A percentile compares a stretch with the other conserved stretches of the same genome.
phyloP scores from a whole-genome alignment of 2,113 vertebrate species.

The Drymodes brunneopygia region DNA sequence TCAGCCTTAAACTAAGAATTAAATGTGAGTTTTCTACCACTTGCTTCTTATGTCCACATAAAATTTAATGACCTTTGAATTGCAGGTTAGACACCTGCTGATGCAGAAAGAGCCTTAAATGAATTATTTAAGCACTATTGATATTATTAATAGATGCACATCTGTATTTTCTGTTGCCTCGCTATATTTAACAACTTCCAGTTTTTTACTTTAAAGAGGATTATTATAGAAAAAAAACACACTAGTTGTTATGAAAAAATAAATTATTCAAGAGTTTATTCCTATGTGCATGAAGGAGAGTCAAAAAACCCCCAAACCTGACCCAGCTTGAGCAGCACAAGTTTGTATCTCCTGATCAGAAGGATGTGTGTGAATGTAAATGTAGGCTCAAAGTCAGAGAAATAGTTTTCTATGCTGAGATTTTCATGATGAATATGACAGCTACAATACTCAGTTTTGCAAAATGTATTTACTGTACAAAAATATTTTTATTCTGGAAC shows the following conservation, averaged over 20 bases:
- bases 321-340: neutral
- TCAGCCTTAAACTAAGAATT: neutral
- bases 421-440: neutral
- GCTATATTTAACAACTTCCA: neutral
- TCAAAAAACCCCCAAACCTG: neutral
- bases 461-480: constrained; percentile 8
- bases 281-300: neutral
- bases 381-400: neutral
- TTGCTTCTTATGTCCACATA: neutral
- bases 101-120: neutral
- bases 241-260: neutral
- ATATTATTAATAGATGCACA: neutral
- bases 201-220: neutral
- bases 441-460: neutral
- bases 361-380: neutral
- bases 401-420: neutral
- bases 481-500: constrained; percentile 21
- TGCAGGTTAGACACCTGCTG: neutral
- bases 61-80: neutral
- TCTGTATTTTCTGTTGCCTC: neutral
- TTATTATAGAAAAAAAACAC: neutral
- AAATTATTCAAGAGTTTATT: neutral
- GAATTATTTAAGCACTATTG: neutral
- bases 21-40: neutral
- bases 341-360: neutral